Percentiles rank a stretch among this genome's conserved stretches.
Conservation (phyloP, 2,888 invertebrate genomes). For the Fabriciana adippe region DNA sequence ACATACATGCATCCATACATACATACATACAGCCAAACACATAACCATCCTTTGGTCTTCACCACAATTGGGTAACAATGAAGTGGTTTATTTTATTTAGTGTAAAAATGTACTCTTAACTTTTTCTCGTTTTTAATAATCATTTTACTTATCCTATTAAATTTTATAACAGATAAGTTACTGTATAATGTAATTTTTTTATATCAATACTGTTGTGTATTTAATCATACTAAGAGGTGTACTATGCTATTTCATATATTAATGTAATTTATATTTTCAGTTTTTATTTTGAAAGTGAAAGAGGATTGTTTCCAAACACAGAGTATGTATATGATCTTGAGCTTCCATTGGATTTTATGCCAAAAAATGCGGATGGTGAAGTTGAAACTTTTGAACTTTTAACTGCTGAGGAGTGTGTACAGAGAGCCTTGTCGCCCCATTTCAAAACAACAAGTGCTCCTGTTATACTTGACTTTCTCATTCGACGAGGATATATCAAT, state of each 20-base stretch:
- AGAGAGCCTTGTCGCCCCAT: slow-evolving; percentile 89
- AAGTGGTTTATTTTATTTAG: too few species aligned
- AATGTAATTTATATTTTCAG: slow-evolving; percentile 59
- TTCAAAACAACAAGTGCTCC: slow-evolving; percentile 98
- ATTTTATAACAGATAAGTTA: too few species aligned
- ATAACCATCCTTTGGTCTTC: too few species aligned
- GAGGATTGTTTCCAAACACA: slow-evolving; percentile 96
- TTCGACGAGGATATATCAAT: slow-evolving; percentile 94
- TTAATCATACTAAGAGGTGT: neutral
- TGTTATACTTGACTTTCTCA: slow-evolving; percentile 94
- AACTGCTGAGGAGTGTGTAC: slow-evolving; percentile 91
- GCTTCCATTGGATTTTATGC: slow-evolving; percentile 93
- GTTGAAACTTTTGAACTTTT: slow-evolving; percentile 95
- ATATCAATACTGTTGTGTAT: neutral
- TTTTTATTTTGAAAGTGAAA: slow-evolving; percentile 95
- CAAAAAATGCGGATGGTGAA: slow-evolving; percentile 97
- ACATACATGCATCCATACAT: too few species aligned
- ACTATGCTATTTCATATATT: neutral
- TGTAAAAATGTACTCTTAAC: neutral
- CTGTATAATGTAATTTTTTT: too few species aligned
- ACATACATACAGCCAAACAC: too few species aligned
- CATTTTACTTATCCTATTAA: too few species aligned
- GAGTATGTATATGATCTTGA: slow-evolving; percentile 97
- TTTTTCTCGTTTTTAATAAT: too few species aligned
- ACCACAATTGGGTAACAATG: too few species aligned